Conservation (phyloP, 2,797 vertebrate genomes). For the Heterohyrax brucei region DNA sequence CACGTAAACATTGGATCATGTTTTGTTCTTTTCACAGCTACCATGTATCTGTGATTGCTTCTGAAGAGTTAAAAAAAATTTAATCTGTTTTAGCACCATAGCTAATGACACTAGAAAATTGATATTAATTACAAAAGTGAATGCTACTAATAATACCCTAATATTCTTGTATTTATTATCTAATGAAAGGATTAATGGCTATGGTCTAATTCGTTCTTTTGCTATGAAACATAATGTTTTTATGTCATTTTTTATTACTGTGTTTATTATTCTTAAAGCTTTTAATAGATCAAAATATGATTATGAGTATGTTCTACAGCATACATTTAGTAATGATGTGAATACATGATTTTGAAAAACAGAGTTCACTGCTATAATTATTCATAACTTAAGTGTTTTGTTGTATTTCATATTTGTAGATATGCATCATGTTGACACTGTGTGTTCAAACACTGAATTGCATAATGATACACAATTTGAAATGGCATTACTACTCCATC, state of each 20-base stretch:
- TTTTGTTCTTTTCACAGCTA: conserved; percentile 29
- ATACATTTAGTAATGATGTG: conserved; percentile 63
- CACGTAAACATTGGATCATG: not conserved
- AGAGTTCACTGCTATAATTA: conserved; percentile 49
- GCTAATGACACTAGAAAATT: conserved; percentile 69
- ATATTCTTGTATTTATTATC: conserved; percentile 73
- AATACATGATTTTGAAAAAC: conserved; percentile 70
- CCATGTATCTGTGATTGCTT: not conserved
- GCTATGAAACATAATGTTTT: conserved; percentile 68
- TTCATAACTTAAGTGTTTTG: conserved; percentile 51
- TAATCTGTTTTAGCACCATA: conserved; percentile 54
- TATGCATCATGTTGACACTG: conserved; percentile 78
- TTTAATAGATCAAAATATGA: conserved; percentile 54
- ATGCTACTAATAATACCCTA: conserved; percentile 72
- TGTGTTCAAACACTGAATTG: conserved; percentile 59
- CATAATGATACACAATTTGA: conserved; percentile 71
- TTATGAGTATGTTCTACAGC: not conserved
- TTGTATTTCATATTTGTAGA: conserved; percentile 70
- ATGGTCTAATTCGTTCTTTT: conserved; percentile 70
- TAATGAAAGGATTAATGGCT: conserved; percentile 71
- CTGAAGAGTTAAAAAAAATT: conserved; percentile 40
- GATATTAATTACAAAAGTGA: conserved; percentile 77
- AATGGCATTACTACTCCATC: conserved; percentile 51
- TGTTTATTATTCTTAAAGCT: conserved; percentile 69
- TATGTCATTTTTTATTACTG: conserved; percentile 71